Conservation (phyloP, 2,113 vertebrate genomes). For the Lucifuga dentata region DNA sequence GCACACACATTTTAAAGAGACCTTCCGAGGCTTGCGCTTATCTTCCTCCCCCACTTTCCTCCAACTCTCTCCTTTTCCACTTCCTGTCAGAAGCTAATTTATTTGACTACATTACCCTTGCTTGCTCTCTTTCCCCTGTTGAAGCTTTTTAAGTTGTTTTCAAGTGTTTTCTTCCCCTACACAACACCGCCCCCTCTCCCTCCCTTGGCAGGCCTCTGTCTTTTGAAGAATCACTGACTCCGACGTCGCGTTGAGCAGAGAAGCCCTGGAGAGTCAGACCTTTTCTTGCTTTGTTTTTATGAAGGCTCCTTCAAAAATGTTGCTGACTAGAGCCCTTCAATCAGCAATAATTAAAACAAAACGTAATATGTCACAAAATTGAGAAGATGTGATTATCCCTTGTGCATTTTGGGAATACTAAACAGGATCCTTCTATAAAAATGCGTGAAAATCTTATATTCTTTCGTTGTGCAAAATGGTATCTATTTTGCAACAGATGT, state of each 20-base stretch:
- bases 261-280: conserved; percentile 50
- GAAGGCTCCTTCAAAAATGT: conserved; percentile 56
- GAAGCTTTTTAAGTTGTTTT: conserved; percentile 55
- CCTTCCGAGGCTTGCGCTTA: conserved; percentile 15
- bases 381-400: too few relatives aligned
- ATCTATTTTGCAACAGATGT: too few relatives aligned
- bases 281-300: conserved; percentile 61
- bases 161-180: conserved; percentile 43
- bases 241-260: conserved; percentile 48
- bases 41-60: conserved; percentile 11
- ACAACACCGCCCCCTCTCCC: conserved; percentile 35
- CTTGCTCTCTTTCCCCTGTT: conserved; percentile 28
- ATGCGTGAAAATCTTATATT: too few relatives aligned
- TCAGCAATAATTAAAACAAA: conserved; percentile 55
- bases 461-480: too few relatives aligned
- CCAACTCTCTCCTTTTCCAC: conserved; percentile 21
- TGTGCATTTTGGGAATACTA: conserved; percentile 10
- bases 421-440: too few relatives aligned
- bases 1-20: conserved; percentile 61
- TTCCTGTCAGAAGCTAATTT: conserved; percentile 38
- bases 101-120: conserved; percentile 42
- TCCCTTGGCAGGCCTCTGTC: conserved; percentile 49
- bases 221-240: conserved; percentile 71
- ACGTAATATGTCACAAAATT: conserved; percentile 32
- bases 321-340: conserved; percentile 38